A percentile compares a stretch with the other conserved stretches of the same genome.
Conservation (phyloP, 2,888 invertebrate species). For the Synanthedon vespiformis region DNA sequence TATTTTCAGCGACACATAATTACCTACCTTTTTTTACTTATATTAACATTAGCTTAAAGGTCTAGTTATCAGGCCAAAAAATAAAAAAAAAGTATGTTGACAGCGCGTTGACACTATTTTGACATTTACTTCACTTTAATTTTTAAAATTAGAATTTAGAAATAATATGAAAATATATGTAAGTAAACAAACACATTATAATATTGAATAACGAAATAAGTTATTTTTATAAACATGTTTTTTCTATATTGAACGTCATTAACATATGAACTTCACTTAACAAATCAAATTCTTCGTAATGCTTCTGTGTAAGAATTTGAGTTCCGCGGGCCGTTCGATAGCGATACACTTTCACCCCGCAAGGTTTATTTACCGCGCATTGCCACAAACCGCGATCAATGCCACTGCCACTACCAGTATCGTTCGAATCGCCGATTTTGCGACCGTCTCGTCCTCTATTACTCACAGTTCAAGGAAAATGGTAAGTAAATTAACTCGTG, state of each 20-base stretch:
- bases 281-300: conserved; percentile 4
- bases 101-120: too few relatives aligned
- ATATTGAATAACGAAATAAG: background rate
- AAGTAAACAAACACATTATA: background rate
- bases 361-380: conserved; percentile 23
- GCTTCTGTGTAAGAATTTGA: conserved; percentile 18
- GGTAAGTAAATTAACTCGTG: conserved; percentile 23
- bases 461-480: conserved; percentile 52
- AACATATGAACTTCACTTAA: background rate
- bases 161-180: too few relatives aligned
- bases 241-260: background rate
- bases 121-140: too few relatives aligned
- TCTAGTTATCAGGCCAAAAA: too few relatives aligned
- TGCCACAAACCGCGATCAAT: conserved; percentile 42
- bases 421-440: conserved; percentile 26
- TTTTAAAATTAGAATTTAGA: too few relatives aligned
- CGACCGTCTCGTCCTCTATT: conserved; percentile 26
- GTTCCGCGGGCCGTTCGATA: conserved; percentile 24
- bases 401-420: conserved; percentile 28
- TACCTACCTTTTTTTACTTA: too few relatives aligned
- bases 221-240: background rate
- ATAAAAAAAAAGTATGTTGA: too few relatives aligned
- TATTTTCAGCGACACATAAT: too few relatives aligned
- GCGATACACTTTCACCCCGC: conserved; percentile 64
- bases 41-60: too few relatives aligned